phyloP scores from a whole-genome alignment of 2,888 invertebrate genomes.

The Clunio marinus region DNA sequence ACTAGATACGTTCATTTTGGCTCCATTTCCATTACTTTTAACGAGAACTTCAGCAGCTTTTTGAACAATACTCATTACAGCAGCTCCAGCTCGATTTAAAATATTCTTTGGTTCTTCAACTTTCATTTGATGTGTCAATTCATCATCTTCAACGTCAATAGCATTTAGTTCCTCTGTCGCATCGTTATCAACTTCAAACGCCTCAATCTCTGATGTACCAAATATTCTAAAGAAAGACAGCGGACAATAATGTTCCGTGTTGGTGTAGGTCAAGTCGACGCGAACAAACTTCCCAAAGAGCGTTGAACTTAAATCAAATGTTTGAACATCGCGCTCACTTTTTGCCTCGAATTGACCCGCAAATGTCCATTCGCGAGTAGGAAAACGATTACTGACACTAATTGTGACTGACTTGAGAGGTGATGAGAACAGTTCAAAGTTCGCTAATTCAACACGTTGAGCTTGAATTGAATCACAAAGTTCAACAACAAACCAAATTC shows the following conservation, averaged over 20 bases:
- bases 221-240: conserved; percentile 91
- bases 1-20: conserved; percentile 52
- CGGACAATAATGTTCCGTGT: conserved; percentile 96
- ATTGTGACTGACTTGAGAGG: conserved; percentile 89
- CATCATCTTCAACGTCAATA: conserved; percentile 62
- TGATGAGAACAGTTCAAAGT: conserved; percentile 96
- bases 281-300: conserved; percentile 85
- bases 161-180: conserved; percentile 61
- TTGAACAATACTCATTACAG: conserved; percentile 86
- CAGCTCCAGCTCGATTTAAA: conserved; percentile 83
- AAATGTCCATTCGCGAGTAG: conserved; percentile 85
- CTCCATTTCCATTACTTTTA: conserved; percentile 64
- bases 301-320: conserved; percentile 74
- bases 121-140: conserved; percentile 43
- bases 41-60: conserved; percentile 84
- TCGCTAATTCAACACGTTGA: conserved; percentile 90
- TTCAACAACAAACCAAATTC: conserved; percentile 95
- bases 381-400: conserved; percentile 82
- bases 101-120: conserved; percentile 55
- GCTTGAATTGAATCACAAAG: conserved; percentile 97
- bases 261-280: conserved; percentile 90
- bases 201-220: conserved; percentile 90
- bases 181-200: conserved; percentile 75
- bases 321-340: conserved; percentile 82
- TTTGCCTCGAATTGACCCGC: conserved; percentile 84